These are phyloP conservation scores for Axis porcinus DNA, from an alignment of 2,113 vertebrate species.

Conservation along the genomic window DNA sequence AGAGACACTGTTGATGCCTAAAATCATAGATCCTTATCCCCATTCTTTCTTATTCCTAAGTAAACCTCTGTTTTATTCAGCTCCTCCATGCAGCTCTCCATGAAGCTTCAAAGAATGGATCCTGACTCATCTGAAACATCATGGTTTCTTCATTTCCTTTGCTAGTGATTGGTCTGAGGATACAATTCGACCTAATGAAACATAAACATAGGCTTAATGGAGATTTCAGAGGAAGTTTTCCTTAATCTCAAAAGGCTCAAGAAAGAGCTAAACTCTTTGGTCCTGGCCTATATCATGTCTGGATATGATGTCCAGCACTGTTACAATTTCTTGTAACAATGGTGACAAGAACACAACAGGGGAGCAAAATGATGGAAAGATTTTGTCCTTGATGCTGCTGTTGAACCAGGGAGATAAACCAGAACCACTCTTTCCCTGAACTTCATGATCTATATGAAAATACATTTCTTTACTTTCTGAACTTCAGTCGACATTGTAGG, in stretches of 20 bases:
- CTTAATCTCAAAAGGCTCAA: background rate
- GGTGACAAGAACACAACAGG: background rate
- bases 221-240: background rate
- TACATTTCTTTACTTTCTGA: background rate
- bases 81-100: background rate
- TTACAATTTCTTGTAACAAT: background rate
- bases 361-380: background rate
- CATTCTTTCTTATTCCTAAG: background rate
- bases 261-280: background rate
- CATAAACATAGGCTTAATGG: background rate
- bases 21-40: background rate
- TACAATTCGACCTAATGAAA: background rate
- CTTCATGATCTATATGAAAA: constrained; percentile 3
- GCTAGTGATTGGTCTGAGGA: background rate
- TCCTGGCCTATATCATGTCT: background rate
- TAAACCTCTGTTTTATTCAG: background rate
- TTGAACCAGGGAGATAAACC: background rate
- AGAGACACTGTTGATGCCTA: background rate
- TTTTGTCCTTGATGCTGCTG: background rate
- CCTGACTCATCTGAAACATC: background rate
- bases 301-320: background rate
- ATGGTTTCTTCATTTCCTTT: background rate
- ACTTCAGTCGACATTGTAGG: background rate
- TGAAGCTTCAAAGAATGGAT: background rate
- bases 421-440: background rate